Conservation (phyloP, 64 coral and sea anemone genomes). For the Catalaphyllia jardinei region DNA sequence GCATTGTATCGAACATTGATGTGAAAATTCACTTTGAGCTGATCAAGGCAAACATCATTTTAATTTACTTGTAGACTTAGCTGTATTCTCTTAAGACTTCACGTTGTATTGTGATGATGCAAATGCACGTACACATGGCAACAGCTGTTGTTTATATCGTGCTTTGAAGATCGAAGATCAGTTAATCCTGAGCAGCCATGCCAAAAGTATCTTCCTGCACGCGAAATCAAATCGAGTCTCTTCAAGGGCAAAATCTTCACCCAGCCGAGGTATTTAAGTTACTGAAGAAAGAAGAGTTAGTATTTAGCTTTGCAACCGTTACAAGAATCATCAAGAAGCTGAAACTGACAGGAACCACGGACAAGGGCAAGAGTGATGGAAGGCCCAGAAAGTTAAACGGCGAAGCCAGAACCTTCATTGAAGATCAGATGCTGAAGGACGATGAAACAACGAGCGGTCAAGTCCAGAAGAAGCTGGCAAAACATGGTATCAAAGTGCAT, state of each 20-base stretch:
- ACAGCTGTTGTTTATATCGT: no score
- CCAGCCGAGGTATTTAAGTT: neutral
- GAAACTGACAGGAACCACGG: neutral
- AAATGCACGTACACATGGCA: no score
- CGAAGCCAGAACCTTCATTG: neutral
- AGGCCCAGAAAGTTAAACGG: neutral
- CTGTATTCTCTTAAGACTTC: no score
- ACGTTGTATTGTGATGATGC: no score
- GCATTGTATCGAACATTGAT: no score
- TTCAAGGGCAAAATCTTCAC: neutral
- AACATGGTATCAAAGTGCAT: neutral
- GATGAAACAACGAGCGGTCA: constrained; percentile 8
- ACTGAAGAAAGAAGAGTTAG: neutral
- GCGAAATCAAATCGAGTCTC: neutral
- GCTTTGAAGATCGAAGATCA: no score
- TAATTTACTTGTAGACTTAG: no score
- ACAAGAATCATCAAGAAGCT: constrained; percentile 2
- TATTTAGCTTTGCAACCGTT: neutral
- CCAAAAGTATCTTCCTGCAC: neutral
- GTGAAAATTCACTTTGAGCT: no score
- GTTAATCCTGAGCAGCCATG: neutral
- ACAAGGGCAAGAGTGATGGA: neutral
- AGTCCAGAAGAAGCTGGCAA: neutral
- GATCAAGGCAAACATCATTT: no score
- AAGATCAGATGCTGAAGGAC: neutral